Percentiles rank a stretch among this genome's conserved stretches.
phyloP scores from a whole-genome alignment of 53 echinoderm and acorn worm genomes.

The Paelopatides confundens region DNA sequence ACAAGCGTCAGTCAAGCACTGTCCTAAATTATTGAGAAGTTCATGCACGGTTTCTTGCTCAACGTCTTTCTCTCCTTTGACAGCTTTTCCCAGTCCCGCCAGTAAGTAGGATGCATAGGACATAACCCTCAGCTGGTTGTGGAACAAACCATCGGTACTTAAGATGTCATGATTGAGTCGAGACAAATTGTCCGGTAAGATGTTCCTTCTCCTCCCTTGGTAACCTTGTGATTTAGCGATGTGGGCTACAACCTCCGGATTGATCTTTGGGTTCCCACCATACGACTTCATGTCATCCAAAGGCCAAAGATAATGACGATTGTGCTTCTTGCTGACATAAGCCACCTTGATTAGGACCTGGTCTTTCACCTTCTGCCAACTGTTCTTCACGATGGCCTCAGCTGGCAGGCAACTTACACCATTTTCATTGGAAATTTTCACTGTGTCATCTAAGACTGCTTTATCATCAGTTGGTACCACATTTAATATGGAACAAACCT shows the following conservation, averaged over 20 bases:
- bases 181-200: neutral
- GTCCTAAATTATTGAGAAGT: no score
- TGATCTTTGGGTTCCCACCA: neutral
- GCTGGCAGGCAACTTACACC: neutral
- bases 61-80: neutral
- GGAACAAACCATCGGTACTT: neutral
- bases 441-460: neutral
- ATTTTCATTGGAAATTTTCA: neutral
- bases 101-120: no score
- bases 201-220: neutral
- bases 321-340: no score
- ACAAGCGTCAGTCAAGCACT: no score
- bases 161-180: neutral
- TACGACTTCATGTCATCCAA: neutral
- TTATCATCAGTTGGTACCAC: neutral
- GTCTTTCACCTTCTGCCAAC: neutral
- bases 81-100: neutral
- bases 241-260: neutral
- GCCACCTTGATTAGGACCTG: no score
- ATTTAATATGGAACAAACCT: no score
- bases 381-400: no score
- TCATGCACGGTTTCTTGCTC: neutral
- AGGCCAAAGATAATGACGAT: neutral
- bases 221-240: neutral
- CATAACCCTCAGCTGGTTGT: no score